A percentile compares a stretch with the other conserved stretches of the same genome.
Evolutionary conservation across 2,113 vertebrate genomes (phyloP).

Genomic region (Terrapene triunguis): DNA sequence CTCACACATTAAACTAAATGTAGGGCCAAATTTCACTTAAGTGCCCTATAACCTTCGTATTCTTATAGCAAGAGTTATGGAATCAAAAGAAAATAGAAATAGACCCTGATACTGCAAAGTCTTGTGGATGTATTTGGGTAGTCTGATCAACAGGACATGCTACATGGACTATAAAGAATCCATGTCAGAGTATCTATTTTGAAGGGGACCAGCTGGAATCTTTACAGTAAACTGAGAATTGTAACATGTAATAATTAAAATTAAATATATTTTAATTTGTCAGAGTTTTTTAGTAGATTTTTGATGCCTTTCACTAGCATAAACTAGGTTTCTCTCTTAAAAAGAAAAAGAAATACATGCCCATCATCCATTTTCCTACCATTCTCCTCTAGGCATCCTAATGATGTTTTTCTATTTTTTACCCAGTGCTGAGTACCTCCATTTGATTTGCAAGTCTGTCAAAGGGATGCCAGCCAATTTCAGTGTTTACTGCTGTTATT

Average conservation of each 20-base stretch:
- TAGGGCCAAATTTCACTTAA: background rate
- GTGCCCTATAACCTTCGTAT: background rate
- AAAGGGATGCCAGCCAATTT: background rate
- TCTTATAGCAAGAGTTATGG: background rate
- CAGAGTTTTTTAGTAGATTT: background rate
- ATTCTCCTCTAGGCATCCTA: background rate
- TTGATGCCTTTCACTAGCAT: background rate
- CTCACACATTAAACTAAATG: background rate
- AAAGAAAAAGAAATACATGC: background rate
- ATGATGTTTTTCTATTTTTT: background rate
- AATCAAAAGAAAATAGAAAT: background rate
- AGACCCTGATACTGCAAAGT: background rate
- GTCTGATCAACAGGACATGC: background rate
- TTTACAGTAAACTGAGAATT: background rate
- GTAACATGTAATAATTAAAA: background rate
- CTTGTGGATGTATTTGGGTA: background rate
- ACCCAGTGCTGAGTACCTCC: background rate
- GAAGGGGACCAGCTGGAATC: background rate
- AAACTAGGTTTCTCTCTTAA: background rate
- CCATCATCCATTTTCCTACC: background rate
- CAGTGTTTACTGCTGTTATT: background rate
- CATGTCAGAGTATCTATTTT: background rate
- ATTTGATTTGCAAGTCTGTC: accelerated
- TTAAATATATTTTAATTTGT: background rate
- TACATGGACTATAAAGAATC: background rate